Evolutionary conservation across 2,888 invertebrate genomes (phyloP), one percentile per base, ranked within the genome.

Genomic region (Chaitophorus viminalis): DNA sequence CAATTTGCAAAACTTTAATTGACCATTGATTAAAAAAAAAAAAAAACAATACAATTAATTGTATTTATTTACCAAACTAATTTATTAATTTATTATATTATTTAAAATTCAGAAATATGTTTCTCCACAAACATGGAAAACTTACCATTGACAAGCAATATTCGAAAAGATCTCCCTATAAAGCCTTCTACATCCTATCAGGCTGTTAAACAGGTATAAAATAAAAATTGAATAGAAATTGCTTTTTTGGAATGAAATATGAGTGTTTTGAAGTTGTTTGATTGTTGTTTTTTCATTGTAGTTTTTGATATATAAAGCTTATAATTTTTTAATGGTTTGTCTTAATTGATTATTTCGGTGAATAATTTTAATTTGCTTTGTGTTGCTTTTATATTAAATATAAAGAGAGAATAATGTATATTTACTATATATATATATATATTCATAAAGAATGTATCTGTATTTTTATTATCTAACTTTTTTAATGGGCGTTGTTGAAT

Each of bases 131-230:
- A 65, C 31, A 87, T 87, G 87, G 87, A 87, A 87, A 87, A 81
- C 31, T 87, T 87, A 87, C 87, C 87, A 81, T 81, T 87, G 31
- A 87, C 87, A 46, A 87, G 87, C 39, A 87, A 81, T 87, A 17
- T 72, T 81, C 79, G 87, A 72, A 87, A 87, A 74, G 87, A 87
- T 65, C 72, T 87, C 29, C 65, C 87, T 60, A 46, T 81, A 74
- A 87, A 87, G 79, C 72, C 74, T 81, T 78, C 86, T 75, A 72
- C 87, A 39, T 74, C 87, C n/a, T 87, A 87, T 87, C 87, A 87
- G 79, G 74, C 87, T 65, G 70, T 87, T 39, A 87, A 78, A 87
- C 87, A 79, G 87, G 87, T 87, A 84, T 65, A 65, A 78, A 85
- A 70, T 36, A 29, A n/a, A 54, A 77, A 25, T 76, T 39, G 8